Percentiles rank a stretch among this genome's conserved stretches.
These are phyloP conservation scores for Aradophagus sp. DNA, from an alignment of 1,140 invertebrate genomes.

Conservation along the genomic window DNA sequence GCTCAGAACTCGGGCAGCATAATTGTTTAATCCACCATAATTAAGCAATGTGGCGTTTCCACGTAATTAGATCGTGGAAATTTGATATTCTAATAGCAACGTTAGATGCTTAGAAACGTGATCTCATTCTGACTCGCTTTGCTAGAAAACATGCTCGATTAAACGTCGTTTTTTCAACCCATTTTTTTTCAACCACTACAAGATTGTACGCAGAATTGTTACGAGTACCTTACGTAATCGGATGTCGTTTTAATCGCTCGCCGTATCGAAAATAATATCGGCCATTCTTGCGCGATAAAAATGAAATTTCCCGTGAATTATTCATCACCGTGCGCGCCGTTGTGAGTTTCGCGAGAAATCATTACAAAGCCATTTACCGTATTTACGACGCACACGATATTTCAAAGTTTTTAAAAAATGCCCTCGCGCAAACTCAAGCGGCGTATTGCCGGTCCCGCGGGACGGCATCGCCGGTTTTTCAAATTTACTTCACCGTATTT, in stretches of 20 bases:
- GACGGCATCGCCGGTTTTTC: constrained; percentile 45
- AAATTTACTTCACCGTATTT: constrained; percentile 52
- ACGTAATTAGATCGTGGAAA: constrained; percentile 25
- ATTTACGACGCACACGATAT: constrained; percentile 29
- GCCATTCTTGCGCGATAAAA: neutral
- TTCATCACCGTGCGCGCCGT: constrained; percentile 15
- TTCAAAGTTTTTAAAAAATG: constrained; percentile 43
- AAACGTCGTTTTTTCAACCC: constrained; percentile 10
- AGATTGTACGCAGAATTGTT: constrained; percentile 9
- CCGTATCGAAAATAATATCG: constrained; percentile 2
- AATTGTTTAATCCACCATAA: constrained; percentile 25
- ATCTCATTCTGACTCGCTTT: constrained; percentile 29
- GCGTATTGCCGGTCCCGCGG: constrained; percentile 38
- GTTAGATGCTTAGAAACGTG: constrained; percentile 29
- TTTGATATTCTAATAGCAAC: constrained; percentile 33
- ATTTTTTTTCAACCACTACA: no score
- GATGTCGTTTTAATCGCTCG: neutral
- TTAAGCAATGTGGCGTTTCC: constrained; percentile 21
- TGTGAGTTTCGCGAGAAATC: constrained; percentile 26
- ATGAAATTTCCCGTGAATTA: constrained; percentile 30
- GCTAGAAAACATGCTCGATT: constrained; percentile 31
- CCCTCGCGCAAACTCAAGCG: constrained; percentile 44
- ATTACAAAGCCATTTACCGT: constrained; percentile 36
- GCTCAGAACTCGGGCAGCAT: constrained; percentile 5
- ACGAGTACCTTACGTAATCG: constrained; percentile 4